Evolutionary conservation across 2,888 invertebrate genomes (phyloP), one percentile per base, ranked within the genome.

Genomic region (Stenoptilia bipunctidactyla): DNA sequence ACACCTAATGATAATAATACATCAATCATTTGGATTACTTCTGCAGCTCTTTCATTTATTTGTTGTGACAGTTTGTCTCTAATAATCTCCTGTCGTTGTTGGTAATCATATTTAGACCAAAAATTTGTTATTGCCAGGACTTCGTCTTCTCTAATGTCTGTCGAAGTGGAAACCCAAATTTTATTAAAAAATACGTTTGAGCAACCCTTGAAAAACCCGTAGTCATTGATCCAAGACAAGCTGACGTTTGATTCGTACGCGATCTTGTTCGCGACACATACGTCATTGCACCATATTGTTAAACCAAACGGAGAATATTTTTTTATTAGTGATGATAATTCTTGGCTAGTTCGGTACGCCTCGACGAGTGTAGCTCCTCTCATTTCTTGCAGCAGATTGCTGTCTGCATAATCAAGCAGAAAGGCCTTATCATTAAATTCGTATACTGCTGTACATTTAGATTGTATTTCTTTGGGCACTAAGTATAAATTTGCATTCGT

Each of bases 341-440:
- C 75, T 42, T 67, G 69, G 1, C 51, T 58, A 0, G 69, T 74
- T 42, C 75, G 60, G 44, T 66, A 76, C 1, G 63, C 61, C 43
- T 70, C 67, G 0, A 70, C 51, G 0, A 39, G n/a, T 0, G 42
- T 20, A 2, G 34, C 35, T 13, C 42, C 33, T 0, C 34, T 1
- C 8, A 15, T 1, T 2, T 13, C 2, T 3, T 15, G 6, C n/a
- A n/a, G n/a, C n/a, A n/a, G n/a, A n/a, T n/a, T n/a, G 2, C 34
- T 13, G 0, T 51, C 51, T 2, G 51, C 42, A 13, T 44, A 51
- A 42, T 65, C 60, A 1, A 61, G 13, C n/a, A 56, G 8, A 37
- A 63, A 55, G 2, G 33, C 25, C 42, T 49, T 56, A 3, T 44
- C 49, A 0, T 50, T 45, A 36, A 45, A 46, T 0, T 41, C 34